These are phyloP conservation scores for Isichthys henryi DNA, from an alignment of 2,113 vertebrate species.

Conservation along the genomic window DNA sequence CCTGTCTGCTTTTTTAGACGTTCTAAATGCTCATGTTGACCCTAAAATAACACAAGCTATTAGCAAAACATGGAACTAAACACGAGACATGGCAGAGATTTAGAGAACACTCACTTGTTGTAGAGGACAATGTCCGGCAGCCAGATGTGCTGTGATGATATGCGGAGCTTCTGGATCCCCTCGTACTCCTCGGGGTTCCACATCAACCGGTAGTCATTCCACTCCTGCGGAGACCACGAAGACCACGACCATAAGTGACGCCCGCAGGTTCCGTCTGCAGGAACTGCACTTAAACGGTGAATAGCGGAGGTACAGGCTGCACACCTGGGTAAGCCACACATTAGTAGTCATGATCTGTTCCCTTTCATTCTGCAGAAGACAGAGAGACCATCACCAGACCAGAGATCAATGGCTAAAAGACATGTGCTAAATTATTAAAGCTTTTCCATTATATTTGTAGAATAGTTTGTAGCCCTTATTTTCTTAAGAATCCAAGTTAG, in stretches of 20 bases:
- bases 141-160: conserved; percentile 69
- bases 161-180: conserved; percentile 64
- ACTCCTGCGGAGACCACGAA: conserved; percentile 44
- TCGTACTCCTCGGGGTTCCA: conserved; percentile 68
- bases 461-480: neutral
- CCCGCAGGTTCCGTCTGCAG: neutral
- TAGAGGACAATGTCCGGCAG: conserved; percentile 71
- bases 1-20: neutral
- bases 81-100: neutral
- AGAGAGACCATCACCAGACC: neutral
- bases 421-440: neutral
- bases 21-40: neutral
- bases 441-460: neutral
- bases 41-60: neutral
- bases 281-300: neutral
- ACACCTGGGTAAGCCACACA: conserved; percentile 68
- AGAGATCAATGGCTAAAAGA: neutral
- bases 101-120: conserved; percentile 56
- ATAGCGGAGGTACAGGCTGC: neutral
- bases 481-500: neutral
- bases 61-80: neutral
- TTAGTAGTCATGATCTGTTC: conserved; percentile 75
- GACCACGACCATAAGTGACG: neutral
- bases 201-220: conserved; percentile 68
- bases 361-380: conserved; percentile 63